Base-by-base conservation (phyloP, 2,113 vertebrate genomes). In the Tetrao urogallus region DNA sequence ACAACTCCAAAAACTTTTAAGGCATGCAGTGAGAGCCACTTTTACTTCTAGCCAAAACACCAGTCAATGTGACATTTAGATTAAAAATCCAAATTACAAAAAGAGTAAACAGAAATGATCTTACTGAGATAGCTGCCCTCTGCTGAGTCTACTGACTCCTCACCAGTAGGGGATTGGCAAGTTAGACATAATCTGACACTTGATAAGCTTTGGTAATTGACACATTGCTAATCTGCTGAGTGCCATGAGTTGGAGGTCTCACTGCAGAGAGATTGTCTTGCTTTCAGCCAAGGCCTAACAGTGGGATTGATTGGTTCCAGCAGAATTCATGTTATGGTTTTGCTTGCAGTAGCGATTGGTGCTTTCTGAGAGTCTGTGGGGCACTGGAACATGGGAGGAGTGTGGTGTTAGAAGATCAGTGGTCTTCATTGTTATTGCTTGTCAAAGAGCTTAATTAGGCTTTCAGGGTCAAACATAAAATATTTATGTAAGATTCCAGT, bases 141-240 rank as follows among this genome's bases (percentile, higher is more conserved):
- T 91, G 83, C 56, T n/a, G 47, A 69, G 27, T 48, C 52, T 78
- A 16, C n/a, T 57, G 14, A 43, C 24, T 2, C 17, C 22, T 91
- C 3, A 4, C 66, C 47, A 28, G 19, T 19, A 40, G 64, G 24
- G 21, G n/a, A 66, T 66, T 0, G 10, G 40, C 50, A 18, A 19
- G 63, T 75, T 76, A 92, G 87, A 42, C 7, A 0, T 24, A 40
- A 54, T 27, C 72, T 93, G 93, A 91, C 47, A 16, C 71, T 75
- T 91, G 93, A 87, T 19, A 65, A 47, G 11, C 18, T 57, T 32
- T 58, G 79, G 13, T 18, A 50, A 72, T 61, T 71, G 83, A 52
- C 77, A 72, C 73, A 15, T 78, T 24, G 45, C 54, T 93, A 38
- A 94, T 95, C 66, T 92, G 17, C 57, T 82, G 57, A 43, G 52